Evolutionary conservation across 2,113 vertebrate genomes (phyloP).

Genomic region (Aptenodytes forsteri): DNA sequence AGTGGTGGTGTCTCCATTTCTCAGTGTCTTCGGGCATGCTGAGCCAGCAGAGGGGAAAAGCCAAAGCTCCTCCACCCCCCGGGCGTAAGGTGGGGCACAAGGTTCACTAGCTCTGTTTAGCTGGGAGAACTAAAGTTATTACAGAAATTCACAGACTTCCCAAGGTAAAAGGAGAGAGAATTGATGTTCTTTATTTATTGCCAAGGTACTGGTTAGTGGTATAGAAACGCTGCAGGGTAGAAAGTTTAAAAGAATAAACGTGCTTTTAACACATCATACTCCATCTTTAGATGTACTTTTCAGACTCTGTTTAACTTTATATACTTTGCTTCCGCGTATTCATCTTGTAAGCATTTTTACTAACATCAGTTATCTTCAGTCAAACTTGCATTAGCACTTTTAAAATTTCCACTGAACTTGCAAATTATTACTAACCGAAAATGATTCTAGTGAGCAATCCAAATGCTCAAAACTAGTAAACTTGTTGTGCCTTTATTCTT

Average conservation of each 20-base stretch:
- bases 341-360: background rate
- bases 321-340: background rate
- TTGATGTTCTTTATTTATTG: background rate
- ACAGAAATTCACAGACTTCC: background rate
- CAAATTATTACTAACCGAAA: background rate
- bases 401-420: background rate
- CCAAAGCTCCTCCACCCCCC: background rate
- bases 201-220: background rate
- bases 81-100: background rate
- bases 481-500: background rate
- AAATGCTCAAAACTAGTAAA: background rate
- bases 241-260: background rate
- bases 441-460: background rate
- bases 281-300: background rate
- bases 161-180: background rate
- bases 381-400: background rate
- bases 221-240: background rate
- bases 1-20: background rate
- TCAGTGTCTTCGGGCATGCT: background rate
- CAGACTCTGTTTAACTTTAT: background rate
- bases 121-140: background rate
- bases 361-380: background rate
- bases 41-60: background rate
- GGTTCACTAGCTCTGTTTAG: background rate
- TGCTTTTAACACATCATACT: background rate